phyloP scores from a whole-genome alignment of 2,888 invertebrate species.

The Phaedon cochleariae region DNA sequence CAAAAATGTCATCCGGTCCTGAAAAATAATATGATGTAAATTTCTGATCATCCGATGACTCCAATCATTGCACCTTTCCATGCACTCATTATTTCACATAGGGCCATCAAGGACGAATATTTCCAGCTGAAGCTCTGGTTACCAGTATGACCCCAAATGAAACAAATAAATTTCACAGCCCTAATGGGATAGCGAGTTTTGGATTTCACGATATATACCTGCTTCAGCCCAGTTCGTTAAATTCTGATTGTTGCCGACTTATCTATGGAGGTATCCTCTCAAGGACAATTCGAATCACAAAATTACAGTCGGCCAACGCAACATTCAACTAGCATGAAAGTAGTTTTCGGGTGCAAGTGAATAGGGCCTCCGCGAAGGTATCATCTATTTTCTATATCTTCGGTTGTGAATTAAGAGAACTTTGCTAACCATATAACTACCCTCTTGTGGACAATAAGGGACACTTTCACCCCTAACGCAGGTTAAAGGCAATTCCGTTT shows the following conservation, averaged over 20 bases:
- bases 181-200: conserved; percentile 42
- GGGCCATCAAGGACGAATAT: background rate
- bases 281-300: conserved; percentile 60
- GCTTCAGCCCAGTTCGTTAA: conserved; percentile 59
- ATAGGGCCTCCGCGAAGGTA: conserved; percentile 20
- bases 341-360: background rate
- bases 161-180: conserved; percentile 24
- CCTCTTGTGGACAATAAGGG: conserved; percentile 52
- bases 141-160: conserved; percentile 5
- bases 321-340: background rate
- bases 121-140: background rate
- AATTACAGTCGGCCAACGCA: conserved; percentile 47
- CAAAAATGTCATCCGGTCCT: no score
- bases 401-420: conserved; percentile 48
- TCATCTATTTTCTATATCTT: conserved; percentile 34
- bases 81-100: background rate
- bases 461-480: conserved; percentile 43
- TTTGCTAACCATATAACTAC: conserved; percentile 56
- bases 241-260: conserved; percentile 58
- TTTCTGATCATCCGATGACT: no score
- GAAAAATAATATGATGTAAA: no score
- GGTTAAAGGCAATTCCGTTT: background rate
- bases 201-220: conserved; percentile 54
- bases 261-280: conserved; percentile 60
- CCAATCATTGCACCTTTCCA: no score